Evolutionary conservation across 2,113 vertebrate genomes (phyloP).

Genomic region (Proteles cristata): DNA sequence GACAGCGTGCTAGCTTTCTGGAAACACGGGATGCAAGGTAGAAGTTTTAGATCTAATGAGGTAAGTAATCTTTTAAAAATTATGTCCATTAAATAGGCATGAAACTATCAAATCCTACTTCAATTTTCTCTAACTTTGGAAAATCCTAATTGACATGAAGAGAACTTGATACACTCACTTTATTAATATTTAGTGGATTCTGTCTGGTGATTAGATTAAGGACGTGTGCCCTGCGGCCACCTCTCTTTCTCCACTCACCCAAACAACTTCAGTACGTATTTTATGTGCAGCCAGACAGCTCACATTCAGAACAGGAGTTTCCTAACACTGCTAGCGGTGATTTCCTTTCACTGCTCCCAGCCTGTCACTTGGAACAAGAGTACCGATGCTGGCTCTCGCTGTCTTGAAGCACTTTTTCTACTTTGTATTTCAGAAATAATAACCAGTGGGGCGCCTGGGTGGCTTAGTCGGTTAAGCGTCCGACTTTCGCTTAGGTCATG

Average conservation of each 20-base stretch:
- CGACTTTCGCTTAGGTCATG: no score
- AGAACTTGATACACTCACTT: not conserved
- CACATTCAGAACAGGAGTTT: not conserved
- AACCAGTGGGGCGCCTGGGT: not conserved
- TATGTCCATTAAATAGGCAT: not conserved
- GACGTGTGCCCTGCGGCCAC: not conserved
- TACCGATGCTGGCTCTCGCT: not conserved
- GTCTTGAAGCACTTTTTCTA: not conserved
- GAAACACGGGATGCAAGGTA: constrained; percentile 98
- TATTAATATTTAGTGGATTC: not conserved
- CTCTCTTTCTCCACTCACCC: not conserved
- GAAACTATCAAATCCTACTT: not conserved
- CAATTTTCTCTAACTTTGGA: not conserved
- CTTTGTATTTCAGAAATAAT: not conserved
- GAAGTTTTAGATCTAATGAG: constrained; percentile 98
- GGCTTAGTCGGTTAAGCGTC: no score
- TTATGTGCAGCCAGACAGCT: not conserved
- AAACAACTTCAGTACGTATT: not conserved
- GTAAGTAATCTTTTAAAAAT: constrained; percentile 83
- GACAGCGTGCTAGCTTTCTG: constrained; percentile 98
- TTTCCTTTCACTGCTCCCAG: not conserved
- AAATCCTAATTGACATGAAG: not conserved
- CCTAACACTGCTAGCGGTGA: not conserved
- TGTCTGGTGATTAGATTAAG: not conserved
- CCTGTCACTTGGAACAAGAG: not conserved